phyloP scores from a whole-genome alignment of 1,140 invertebrate species.

The Brachionus paranguensis region DNA sequence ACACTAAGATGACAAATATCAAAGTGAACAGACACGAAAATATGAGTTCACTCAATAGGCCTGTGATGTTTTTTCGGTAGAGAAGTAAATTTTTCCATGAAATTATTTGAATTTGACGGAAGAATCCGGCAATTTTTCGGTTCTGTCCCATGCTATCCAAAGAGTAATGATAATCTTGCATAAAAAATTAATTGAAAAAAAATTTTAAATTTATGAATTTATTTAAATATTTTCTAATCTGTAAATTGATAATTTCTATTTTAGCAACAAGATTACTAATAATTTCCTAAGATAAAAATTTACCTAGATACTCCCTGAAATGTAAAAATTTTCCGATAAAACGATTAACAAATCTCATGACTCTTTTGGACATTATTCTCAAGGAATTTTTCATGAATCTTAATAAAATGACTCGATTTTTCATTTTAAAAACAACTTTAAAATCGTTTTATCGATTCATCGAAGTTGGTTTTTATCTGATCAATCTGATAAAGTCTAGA shows the following conservation, averaged over 20 bases:
- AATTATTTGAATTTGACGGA: slow-evolving; percentile 31
- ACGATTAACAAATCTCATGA: background rate
- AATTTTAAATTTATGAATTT: background rate
- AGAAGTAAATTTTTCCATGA: slow-evolving; percentile 38
- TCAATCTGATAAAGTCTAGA: background rate
- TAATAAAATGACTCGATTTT: background rate
- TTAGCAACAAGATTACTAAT: background rate
- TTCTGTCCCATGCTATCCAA: background rate
- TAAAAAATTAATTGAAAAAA: background rate
- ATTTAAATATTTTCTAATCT: background rate
- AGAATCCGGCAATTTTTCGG: slow-evolving; percentile 4
- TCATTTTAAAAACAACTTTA: background rate
- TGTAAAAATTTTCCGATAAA: background rate
- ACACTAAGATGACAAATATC: slow-evolving; percentile 5
- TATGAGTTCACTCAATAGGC: background rate
- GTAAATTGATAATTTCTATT: background rate
- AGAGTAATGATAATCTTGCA: background rate
- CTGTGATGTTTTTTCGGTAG: background rate
- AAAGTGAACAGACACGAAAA: slow-evolving; percentile 11
- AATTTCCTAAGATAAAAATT: background rate
- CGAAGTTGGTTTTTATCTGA: background rate
- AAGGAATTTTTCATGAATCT: background rate
- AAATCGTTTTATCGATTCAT: background rate
- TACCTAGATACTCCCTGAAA: background rate
- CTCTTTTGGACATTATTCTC: background rate